These are phyloP conservation scores for Sporophila hypoxantha DNA, from an alignment of 2,113 vertebrate species.

Conservation along the genomic window DNA sequence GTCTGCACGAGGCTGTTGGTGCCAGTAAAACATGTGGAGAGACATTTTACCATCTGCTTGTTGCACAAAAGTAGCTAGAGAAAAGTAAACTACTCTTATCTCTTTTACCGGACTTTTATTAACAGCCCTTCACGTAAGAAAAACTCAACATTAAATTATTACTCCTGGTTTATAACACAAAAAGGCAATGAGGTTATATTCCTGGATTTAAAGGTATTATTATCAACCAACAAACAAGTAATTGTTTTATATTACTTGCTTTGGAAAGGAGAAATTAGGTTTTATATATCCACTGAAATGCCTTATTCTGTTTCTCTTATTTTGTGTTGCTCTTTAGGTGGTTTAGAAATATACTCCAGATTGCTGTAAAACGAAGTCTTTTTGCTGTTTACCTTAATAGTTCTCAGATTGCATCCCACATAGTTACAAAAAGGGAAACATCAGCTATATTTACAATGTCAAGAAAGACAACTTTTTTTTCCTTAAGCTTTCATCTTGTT, in stretches of 20 bases:
- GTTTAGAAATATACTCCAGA: not conserved
- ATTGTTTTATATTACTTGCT: not conserved
- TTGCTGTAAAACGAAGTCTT: not conserved
- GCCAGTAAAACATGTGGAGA: not conserved
- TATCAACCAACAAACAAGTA: not conserved
- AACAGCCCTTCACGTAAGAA: not conserved
- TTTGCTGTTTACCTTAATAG: constrained; percentile 1
- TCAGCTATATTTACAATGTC: constrained; percentile 59
- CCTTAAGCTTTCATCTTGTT: constrained; percentile 65
- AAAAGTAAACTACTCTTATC: not conserved
- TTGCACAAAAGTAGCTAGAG: not conserved
- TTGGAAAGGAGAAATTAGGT: not conserved
- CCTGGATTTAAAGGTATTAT: not conserved
- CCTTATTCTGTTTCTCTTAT: not conserved
- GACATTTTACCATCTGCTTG: not conserved
- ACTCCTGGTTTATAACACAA: not conserved
- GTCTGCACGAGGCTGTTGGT: not conserved
- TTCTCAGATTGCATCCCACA: constrained; percentile 6
- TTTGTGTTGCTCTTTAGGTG: not conserved
- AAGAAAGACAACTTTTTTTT: constrained; percentile 60
- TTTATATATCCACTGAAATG: not conserved
- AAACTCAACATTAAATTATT: not conserved
- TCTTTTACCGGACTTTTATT: not conserved
- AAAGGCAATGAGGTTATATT: not conserved
- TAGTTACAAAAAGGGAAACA: constrained; percentile 49